Evolutionary conservation across 2,797 vertebrate species (phyloP).

Genomic region (Semaprochilodus insignis): DNA sequence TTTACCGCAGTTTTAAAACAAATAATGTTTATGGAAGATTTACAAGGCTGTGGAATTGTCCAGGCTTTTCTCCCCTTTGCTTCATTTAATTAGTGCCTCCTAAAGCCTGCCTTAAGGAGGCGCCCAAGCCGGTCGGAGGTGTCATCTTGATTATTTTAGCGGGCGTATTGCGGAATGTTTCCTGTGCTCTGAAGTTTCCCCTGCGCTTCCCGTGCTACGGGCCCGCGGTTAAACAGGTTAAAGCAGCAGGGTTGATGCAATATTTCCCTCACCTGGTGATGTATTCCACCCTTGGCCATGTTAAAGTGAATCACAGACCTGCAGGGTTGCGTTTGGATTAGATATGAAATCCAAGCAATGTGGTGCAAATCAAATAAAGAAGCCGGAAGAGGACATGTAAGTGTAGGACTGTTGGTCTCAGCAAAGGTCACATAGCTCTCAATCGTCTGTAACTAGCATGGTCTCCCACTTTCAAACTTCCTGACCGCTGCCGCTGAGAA

Average conservation of each 20-base stretch:
- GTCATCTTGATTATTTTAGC: constrained; percentile 85
- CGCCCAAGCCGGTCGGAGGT: constrained; percentile 81
- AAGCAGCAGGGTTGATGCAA: constrained; percentile 80
- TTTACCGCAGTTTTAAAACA: constrained; percentile 70
- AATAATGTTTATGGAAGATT: constrained; percentile 85
- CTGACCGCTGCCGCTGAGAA: constrained; percentile 58
- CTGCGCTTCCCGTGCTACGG: constrained; percentile 64
- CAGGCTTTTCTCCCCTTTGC: constrained; percentile 69
- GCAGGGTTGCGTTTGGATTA: constrained; percentile 78
- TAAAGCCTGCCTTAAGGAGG: constrained; percentile 76
- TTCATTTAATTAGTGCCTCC: constrained; percentile 80
- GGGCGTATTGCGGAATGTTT: constrained; percentile 62
- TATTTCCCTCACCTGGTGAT: constrained; percentile 77
- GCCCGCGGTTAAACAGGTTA: constrained; percentile 80
- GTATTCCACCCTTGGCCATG: constrained; percentile 72
- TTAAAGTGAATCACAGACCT: constrained; percentile 80
- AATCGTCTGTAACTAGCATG: constrained; percentile 45
- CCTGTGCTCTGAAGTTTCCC: constrained; percentile 64
- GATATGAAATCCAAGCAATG: constrained; percentile 71
- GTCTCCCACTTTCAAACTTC: constrained; percentile 37
- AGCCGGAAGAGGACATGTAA: constrained; percentile 53
- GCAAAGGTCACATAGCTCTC: constrained; percentile 69
- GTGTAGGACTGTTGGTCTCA: constrained; percentile 64
- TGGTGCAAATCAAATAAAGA: constrained; percentile 75
- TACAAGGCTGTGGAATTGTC: constrained; percentile 76